These are phyloP conservation scores for Pantherophis alleghaniensis DNA, from an alignment of 2,797 vertebrate genomes.

Conservation along the genomic window DNA sequence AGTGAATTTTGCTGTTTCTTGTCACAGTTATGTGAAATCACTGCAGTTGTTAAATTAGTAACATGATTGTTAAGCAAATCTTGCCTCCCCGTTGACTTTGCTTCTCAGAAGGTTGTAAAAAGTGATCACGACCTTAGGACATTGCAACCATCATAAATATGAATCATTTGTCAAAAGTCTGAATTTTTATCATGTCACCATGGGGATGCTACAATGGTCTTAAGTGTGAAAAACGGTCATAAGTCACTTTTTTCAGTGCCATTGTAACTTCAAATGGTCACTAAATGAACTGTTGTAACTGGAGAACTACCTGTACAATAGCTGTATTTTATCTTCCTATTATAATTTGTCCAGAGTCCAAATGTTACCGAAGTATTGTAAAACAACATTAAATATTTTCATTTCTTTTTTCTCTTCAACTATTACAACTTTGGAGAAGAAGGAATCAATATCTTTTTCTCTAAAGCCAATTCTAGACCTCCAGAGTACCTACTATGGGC, in stretches of 20 bases:
- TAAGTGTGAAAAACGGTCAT: background rate
- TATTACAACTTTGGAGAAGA: background rate
- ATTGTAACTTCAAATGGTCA: background rate
- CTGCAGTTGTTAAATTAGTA: background rate
- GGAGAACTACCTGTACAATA: background rate
- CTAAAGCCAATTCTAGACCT: background rate
- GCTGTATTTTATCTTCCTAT: background rate
- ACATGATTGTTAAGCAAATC: background rate
- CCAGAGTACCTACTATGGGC: background rate
- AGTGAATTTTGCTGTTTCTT: background rate
- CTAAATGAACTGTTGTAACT: background rate
- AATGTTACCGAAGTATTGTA: background rate
- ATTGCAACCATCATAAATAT: background rate
- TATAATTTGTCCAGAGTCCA: constrained; percentile 22
- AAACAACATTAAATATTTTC: background rate
- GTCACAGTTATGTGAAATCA: background rate
- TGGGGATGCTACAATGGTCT: background rate
- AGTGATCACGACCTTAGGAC: background rate
- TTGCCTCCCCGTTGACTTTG: background rate
- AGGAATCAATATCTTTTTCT: background rate
- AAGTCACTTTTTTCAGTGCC: background rate
- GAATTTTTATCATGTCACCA: background rate
- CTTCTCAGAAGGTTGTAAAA: background rate
- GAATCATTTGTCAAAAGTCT: background rate
- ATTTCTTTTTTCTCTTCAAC: background rate